phyloP scores from a whole-genome alignment of 2,797 vertebrate species.

The Sebastolobus alascanus region DNA sequence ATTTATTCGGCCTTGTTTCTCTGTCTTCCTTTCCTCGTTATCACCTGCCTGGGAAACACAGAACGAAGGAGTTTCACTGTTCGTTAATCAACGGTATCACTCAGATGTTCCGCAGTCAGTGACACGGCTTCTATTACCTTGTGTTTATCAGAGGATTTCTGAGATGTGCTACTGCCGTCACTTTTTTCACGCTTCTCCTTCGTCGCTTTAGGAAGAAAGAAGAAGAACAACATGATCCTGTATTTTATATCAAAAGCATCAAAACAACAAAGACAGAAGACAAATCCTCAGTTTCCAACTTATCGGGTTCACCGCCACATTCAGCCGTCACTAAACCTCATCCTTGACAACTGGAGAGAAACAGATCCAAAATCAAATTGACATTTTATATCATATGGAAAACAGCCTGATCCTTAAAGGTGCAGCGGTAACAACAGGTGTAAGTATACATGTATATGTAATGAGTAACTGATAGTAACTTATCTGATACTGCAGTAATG shows the following conservation, averaged over 20 bases:
- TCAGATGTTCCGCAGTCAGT: neutral
- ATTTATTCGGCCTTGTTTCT: conserved; percentile 86
- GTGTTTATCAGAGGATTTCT: conserved; percentile 83
- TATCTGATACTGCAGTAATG: neutral
- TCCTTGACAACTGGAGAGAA: conserved; percentile 16
- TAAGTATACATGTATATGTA: neutral
- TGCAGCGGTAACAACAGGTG: neutral
- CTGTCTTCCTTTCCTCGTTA: conserved; percentile 85
- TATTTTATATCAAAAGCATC: neutral
- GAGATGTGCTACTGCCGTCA: conserved; percentile 58
- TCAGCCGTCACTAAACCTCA: conserved; percentile 17
- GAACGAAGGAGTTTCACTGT: neutral
- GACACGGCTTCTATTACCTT: conserved; percentile 79
- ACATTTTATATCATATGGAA: too few species aligned
- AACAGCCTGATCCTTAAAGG: too few species aligned
- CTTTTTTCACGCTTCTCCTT: conserved; percentile 70
- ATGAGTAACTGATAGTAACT: neutral
- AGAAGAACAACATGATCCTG: conserved; percentile 1
- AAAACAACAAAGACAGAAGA: conserved; percentile 2
- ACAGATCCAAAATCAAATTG: conserved; percentile 14
- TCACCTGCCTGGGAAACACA: conserved; percentile 64
- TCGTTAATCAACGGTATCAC: neutral
- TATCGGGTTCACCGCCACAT: neutral
- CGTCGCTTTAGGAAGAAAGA: conserved; percentile 58
- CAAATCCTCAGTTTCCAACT: conserved; percentile 1